A percentile compares a stretch with the other conserved stretches of the same genome.
phyloP scores from a whole-genome alignment of 2,797 vertebrate species.

The Sarcoramphus papa region DNA sequence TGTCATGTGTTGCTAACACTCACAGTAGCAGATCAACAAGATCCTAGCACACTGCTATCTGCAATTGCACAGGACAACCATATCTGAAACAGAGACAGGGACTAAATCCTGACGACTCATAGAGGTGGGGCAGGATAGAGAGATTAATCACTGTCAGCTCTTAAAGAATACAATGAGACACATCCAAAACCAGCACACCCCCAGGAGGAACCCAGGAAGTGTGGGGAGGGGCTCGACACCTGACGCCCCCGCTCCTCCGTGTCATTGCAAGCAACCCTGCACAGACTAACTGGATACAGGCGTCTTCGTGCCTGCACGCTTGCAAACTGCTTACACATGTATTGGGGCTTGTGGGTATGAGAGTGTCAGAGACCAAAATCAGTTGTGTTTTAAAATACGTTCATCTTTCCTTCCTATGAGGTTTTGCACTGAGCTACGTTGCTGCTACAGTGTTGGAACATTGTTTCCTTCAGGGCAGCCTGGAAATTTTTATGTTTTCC shows the following conservation, averaged over 20 bases:
- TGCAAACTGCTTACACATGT: accelerated
- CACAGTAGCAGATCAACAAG: not conserved
- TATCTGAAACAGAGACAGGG: not conserved
- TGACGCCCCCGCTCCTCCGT: accelerated
- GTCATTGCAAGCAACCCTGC: not conserved
- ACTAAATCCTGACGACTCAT: not conserved
- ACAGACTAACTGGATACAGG: not conserved
- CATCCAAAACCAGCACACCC: not conserved
- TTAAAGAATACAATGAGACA: not conserved
- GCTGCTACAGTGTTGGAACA: not conserved
- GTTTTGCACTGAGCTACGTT: not conserved
- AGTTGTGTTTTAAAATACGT: not conserved
- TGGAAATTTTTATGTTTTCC: not conserved
- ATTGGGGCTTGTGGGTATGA: not conserved
- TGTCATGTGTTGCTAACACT: not conserved
- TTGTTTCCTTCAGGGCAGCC: not conserved
- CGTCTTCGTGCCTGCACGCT: not conserved
- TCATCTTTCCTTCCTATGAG: not conserved
- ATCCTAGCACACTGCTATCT: not conserved
- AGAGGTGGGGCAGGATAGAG: not conserved
- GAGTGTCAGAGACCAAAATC: not conserved
- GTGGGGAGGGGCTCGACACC: accelerated
- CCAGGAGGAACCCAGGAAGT: not conserved
- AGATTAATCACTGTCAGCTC: not conserved
- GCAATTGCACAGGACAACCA: not conserved